Evolutionary conservation across 2,113 vertebrate genomes (phyloP).

Genomic region (Hippocampus guttulatus): DNA sequence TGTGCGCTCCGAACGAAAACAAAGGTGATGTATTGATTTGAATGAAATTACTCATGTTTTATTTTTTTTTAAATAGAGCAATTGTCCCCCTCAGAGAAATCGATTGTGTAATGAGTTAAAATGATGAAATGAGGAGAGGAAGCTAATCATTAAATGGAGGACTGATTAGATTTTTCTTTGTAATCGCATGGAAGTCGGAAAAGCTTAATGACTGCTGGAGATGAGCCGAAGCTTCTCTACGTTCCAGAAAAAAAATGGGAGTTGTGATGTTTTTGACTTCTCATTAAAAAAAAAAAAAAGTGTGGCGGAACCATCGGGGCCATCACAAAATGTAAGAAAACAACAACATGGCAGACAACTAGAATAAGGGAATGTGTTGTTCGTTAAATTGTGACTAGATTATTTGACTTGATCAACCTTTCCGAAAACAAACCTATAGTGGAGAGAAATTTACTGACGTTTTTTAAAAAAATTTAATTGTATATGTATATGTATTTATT

Average conservation of each 20-base stretch:
- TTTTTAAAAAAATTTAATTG: background rate
- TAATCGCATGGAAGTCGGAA: constrained; percentile 32
- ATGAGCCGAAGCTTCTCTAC: background rate
- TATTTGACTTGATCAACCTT: background rate
- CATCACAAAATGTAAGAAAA: background rate
- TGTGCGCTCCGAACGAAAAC: constrained; percentile 54
- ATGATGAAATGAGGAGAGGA: constrained; percentile 28
- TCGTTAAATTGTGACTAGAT: background rate
- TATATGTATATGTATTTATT: background rate
- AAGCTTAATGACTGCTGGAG: constrained; percentile 19
- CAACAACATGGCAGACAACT: background rate
- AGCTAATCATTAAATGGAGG: constrained; percentile 20
- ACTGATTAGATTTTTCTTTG: constrained; percentile 42
- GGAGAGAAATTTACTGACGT: background rate
- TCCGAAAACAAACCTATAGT: background rate
- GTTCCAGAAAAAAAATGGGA: background rate
- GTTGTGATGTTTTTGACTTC: background rate
- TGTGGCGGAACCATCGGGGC: background rate
- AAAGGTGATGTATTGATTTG: constrained; percentile 61
- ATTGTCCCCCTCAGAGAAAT: constrained; percentile 27
- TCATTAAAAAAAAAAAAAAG: background rate
- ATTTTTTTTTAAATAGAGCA: constrained; percentile 11
- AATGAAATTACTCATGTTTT: constrained; percentile 38
- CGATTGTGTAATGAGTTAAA: constrained; percentile 15
- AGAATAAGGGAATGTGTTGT: background rate